phyloP scores from a whole-genome alignment of 2,113 vertebrate genomes.

The Anguilla rostrata region DNA sequence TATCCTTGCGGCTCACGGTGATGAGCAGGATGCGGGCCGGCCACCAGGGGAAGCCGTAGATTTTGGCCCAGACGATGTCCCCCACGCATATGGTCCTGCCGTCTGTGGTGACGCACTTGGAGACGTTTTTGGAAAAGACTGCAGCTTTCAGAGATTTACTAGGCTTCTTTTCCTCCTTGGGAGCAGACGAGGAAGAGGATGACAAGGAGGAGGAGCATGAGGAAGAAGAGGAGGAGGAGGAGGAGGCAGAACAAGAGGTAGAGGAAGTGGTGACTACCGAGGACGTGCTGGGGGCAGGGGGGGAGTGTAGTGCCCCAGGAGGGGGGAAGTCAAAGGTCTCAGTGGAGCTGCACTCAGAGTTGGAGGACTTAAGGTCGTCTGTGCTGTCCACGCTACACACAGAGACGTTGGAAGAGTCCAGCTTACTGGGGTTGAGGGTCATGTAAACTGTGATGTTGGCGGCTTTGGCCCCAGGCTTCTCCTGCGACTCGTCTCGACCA shows the following conservation, averaged over 20 bases:
- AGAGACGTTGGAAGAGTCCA: constrained; percentile 83
- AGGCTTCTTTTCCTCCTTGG: constrained; percentile 84
- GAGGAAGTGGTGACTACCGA: constrained; percentile 72
- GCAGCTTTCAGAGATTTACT: constrained; percentile 86
- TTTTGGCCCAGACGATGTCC: constrained; percentile 99
- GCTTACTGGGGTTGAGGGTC: constrained; percentile 82
- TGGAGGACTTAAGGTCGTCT: constrained; percentile 86
- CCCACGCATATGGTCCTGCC: constrained; percentile 94
- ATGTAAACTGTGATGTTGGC: constrained; percentile 84
- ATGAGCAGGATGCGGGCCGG: constrained; percentile 91
- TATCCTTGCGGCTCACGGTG: constrained; percentile 90
- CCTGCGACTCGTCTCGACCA: constrained; percentile 74
- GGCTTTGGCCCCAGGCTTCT: constrained; percentile 78
- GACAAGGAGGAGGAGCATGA: constrained; percentile 66
- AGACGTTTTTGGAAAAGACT: constrained; percentile 94
- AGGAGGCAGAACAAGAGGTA: constrained; percentile 63
- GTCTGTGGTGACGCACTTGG: constrained; percentile 87
- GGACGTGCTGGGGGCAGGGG: constrained; percentile 65
- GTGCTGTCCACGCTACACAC: constrained; percentile 86
- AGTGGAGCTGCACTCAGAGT: constrained; percentile 91
- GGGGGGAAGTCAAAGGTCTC: constrained; percentile 88
- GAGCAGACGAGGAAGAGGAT: constrained; percentile 69
- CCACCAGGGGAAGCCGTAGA: constrained; percentile 99
- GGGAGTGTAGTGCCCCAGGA: constrained; percentile 80
- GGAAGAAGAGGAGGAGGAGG: constrained; percentile 67